These are phyloP conservation scores for Apamea epomidion DNA, from an alignment of 2,888 invertebrate genomes.

Conservation along the genomic window DNA sequence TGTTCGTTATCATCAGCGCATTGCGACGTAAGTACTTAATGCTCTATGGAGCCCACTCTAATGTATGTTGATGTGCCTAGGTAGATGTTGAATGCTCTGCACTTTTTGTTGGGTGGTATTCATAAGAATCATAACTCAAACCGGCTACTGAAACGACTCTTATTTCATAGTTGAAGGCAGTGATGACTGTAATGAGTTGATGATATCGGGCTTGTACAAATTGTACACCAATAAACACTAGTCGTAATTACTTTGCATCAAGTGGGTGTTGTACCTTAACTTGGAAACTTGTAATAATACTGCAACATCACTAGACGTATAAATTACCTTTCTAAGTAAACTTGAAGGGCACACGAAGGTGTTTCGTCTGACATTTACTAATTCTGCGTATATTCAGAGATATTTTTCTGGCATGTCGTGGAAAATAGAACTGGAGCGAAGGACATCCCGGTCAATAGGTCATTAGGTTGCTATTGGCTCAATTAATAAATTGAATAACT, in stretches of 20 bases:
- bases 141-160: slow-evolving; percentile 10
- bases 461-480: slow-evolving; percentile 11
- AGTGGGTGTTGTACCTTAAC: slow-evolving; percentile 35
- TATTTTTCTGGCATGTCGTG: slow-evolving; percentile 51
- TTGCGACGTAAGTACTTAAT: neutral
- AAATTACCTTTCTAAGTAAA: slow-evolving; percentile 42
- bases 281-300: slow-evolving; percentile 42
- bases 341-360: slow-evolving; percentile 68
- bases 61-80: slow-evolving; percentile 7
- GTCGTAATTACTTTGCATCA: slow-evolving; percentile 24
- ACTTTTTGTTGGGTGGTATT: slow-evolving; percentile 13
- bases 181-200: slow-evolving; percentile 14
- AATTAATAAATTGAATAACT: slow-evolving; percentile 1
- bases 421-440: slow-evolving; percentile 39
- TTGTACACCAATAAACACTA: slow-evolving; percentile 11
- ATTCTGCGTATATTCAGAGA: slow-evolving; percentile 52
- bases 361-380: slow-evolving; percentile 65
- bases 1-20: slow-evolving; percentile 31
- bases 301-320: slow-evolving; percentile 32
- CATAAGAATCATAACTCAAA: neutral
- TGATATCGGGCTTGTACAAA: slow-evolving; percentile 5
- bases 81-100: neutral
- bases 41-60: slow-evolving; percentile 6
- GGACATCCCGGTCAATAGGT: slow-evolving; percentile 47
- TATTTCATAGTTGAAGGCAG: slow-evolving; percentile 8